Conservation (phyloP, 2,113 vertebrate genomes). For the Dromaius novaehollandiae region DNA sequence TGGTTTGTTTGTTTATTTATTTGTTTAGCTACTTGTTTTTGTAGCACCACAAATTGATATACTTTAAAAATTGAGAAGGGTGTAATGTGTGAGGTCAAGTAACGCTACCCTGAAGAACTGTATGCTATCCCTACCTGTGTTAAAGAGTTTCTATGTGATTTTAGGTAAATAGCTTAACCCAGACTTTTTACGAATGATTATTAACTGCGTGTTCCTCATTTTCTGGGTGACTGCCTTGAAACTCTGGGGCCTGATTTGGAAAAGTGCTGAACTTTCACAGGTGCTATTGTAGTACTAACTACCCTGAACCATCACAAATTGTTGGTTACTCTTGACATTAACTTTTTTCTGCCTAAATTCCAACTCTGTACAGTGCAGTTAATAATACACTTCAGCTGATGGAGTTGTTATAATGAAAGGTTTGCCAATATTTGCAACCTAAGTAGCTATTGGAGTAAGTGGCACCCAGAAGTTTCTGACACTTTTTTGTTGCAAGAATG, state of each 20-base stretch:
- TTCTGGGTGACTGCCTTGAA: conserved; percentile 2
- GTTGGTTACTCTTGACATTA: not conserved
- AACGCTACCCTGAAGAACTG: not conserved
- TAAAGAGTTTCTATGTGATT: not conserved
- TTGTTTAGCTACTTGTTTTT: not conserved
- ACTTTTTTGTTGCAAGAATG: not conserved
- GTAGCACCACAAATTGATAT: not conserved
- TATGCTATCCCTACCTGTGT: not conserved
- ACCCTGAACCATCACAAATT: not conserved
- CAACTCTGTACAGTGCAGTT: not conserved
- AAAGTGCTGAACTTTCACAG: not conserved
- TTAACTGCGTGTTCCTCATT: not conserved
- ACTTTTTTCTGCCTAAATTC: not conserved
- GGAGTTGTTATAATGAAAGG: not conserved
- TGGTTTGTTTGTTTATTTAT: too few relatives aligned
- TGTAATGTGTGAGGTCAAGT: not conserved
- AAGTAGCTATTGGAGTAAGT: not conserved
- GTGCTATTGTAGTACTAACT: not conserved
- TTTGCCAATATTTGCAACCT: not conserved
- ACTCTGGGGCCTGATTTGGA: not conserved
- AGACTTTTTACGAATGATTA: not conserved
- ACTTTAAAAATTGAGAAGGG: not conserved
- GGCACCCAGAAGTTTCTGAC: not conserved
- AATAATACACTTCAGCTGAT: not conserved
- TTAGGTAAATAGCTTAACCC: not conserved